Evolutionary conservation across 2,888 invertebrate genomes (phyloP).

Genomic region (Omphaloscelis lunosa): DNA sequence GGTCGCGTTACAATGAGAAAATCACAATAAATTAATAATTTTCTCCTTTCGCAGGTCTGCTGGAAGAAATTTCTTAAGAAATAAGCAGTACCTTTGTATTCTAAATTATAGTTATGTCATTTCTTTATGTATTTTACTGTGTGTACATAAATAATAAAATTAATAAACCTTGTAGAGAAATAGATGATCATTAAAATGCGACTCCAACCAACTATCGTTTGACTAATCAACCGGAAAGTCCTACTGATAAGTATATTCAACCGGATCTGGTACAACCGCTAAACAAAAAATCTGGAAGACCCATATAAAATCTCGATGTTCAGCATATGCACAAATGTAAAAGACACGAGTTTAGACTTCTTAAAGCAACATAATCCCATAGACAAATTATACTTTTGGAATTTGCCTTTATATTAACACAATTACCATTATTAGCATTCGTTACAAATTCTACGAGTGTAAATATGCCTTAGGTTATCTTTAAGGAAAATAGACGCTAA

Average conservation of each 20-base stretch:
- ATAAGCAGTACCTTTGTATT: too few species aligned
- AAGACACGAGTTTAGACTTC: not conserved
- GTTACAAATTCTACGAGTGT: not conserved
- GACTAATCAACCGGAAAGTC: not conserved
- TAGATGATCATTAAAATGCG: not conserved
- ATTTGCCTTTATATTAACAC: constrained; percentile 4
- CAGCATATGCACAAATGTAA: not conserved
- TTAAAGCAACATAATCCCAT: not conserved
- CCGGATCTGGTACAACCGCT: not conserved
- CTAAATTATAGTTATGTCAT: too few species aligned
- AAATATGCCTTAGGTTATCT: constrained; percentile 8
- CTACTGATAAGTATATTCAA: not conserved
- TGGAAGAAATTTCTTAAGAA: too few species aligned
- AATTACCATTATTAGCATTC: not conserved
- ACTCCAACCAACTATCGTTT: constrained; percentile 1
- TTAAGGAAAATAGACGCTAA: not conserved
- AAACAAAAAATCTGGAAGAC: too few species aligned
- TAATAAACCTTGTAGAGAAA: not conserved
- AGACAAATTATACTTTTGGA: not conserved
- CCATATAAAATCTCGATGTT: not conserved
- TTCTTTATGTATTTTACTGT: too few species aligned
- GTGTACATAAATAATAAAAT: too few species aligned
- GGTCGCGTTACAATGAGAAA: not conserved
- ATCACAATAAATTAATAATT: too few species aligned
- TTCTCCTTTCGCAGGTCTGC: too few species aligned